A percentile compares a stretch with the other conserved stretches of the same genome.
Conservation (phyloP, 2,888 invertebrate genomes). For the Meganola albula region DNA sequence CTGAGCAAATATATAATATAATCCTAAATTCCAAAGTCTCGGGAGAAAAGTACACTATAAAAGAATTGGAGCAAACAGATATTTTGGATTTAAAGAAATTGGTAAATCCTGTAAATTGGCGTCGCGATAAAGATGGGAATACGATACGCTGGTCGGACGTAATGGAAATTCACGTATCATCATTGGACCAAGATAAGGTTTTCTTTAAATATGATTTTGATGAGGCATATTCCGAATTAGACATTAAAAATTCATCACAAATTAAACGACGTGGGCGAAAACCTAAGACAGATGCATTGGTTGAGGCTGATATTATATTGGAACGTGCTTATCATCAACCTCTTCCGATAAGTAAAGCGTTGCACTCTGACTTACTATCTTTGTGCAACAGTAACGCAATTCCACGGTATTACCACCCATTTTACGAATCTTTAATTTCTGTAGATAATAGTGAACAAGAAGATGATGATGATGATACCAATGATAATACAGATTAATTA, state of each 20-base stretch:
- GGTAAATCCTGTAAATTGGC: slow-evolving; percentile 7
- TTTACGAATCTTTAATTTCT: slow-evolving; percentile 3
- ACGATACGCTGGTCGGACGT: slow-evolving; percentile 5
- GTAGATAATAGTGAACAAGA: slow-evolving; percentile 3
- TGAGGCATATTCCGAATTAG: slow-evolving; percentile 7
- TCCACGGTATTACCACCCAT: slow-evolving; percentile 7
- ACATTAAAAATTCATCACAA: slow-evolving; percentile 10
- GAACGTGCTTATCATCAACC: slow-evolving; percentile 9
- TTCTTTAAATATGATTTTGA: slow-evolving; percentile 11
- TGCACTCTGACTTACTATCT: slow-evolving; percentile 9
- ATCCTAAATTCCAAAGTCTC: slow-evolving; percentile 9
- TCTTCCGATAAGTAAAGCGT: slow-evolving; percentile 9
- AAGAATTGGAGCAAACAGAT: slow-evolving; percentile 6
- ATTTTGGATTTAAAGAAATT: slow-evolving; percentile 8
- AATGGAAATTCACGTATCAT: slow-evolving; percentile 6
- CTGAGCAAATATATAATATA: slow-evolving; percentile 11
- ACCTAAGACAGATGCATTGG: slow-evolving; percentile 10
- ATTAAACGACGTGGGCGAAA: slow-evolving; percentile 12
- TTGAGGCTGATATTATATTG: slow-evolving; percentile 6
- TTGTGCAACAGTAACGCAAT: slow-evolving; percentile 11
- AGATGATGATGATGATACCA: slow-evolving; percentile 2
- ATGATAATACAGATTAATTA: slow-evolving; percentile 3
- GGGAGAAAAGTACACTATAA: slow-evolving; percentile 1
- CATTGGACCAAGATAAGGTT: slow-evolving; percentile 1
- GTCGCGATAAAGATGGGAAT: slow-evolving; percentile 6